These are phyloP conservation scores for Heliconius melpomene DNA, from an alignment of 1,140 invertebrate species.

Conservation along the genomic window DNA sequence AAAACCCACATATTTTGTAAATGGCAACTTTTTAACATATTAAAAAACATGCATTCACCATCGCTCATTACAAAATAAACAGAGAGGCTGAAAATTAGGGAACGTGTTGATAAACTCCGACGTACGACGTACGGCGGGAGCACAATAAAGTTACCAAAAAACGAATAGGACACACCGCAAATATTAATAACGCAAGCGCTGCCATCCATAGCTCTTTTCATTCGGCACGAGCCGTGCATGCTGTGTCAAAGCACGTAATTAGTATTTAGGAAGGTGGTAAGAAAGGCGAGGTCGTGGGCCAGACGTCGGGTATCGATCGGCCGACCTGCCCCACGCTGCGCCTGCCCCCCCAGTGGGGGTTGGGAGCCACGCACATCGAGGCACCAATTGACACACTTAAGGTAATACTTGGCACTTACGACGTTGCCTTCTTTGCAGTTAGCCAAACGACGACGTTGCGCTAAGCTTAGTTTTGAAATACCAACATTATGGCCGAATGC, in stretches of 20 bases:
- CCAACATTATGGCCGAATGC: slow-evolving; percentile 26
- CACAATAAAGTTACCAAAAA: slow-evolving; percentile 58
- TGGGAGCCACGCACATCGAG: slow-evolving; percentile 75
- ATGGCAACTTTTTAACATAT: neutral
- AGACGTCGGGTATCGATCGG: slow-evolving; percentile 79
- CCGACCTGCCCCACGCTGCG: slow-evolving; percentile 73
- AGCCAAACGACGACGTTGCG: slow-evolving; percentile 45
- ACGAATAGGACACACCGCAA: slow-evolving; percentile 57
- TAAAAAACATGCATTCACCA: slow-evolving; percentile 1
- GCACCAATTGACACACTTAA: slow-evolving; percentile 80
- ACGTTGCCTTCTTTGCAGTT: slow-evolving; percentile 58
- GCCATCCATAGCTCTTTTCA: slow-evolving; percentile 73
- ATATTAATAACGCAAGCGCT: slow-evolving; percentile 69
- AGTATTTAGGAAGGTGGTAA: slow-evolving; percentile 81
- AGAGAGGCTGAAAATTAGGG: slow-evolving; percentile 25
- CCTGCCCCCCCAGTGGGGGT: slow-evolving; percentile 53
- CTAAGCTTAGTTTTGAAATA: slow-evolving; percentile 38
- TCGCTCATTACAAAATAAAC: slow-evolving; percentile 3
- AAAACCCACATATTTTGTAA: neutral
- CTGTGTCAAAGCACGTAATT: slow-evolving; percentile 81
- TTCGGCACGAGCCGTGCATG: slow-evolving; percentile 67
- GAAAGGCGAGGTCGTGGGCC: slow-evolving; percentile 79
- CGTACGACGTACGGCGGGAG: slow-evolving; percentile 18
- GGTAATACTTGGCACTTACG: slow-evolving; percentile 76
- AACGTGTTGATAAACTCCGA: slow-evolving; percentile 43